A percentile compares a stretch with the other conserved stretches of the same genome.
These are phyloP conservation scores for Aphelinus atriplicis DNA, from an alignment of 1,140 invertebrate genomes.

Conservation along the genomic window DNA sequence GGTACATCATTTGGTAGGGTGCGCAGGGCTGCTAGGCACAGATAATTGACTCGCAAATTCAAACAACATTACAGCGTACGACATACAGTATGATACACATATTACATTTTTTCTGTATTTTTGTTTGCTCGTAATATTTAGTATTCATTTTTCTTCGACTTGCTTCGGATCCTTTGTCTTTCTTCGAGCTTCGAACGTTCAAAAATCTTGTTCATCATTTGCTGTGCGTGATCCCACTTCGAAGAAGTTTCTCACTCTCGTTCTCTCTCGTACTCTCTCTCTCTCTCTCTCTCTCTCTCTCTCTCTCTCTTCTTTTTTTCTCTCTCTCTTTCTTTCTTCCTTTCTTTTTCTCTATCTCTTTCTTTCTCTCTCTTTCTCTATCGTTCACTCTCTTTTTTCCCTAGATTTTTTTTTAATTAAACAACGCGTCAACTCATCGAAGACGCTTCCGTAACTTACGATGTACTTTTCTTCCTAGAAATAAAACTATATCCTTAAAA, in stretches of 20 bases:
- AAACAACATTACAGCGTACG: conserved; percentile 68
- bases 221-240: conserved; percentile 4
- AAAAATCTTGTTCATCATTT: conserved; percentile 10
- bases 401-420: conserved; percentile 10
- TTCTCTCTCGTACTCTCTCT: background rate
- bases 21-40: conserved; percentile 68
- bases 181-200: conserved; percentile 22
- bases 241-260: background rate
- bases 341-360: conserved; percentile 12
- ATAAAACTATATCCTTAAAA: conserved; percentile 37
- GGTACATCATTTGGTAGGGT: conserved; percentile 67
- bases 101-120: conserved; percentile 55
- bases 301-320: background rate
- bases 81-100: conserved; percentile 66
- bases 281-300: conserved; percentile 9
- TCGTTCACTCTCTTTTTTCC: background rate
- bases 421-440: conserved; percentile 24
- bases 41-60: conserved; percentile 69
- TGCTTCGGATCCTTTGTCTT: conserved; percentile 20
- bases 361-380: conserved; percentile 17
- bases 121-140: conserved; percentile 40
- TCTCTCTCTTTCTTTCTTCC: background rate
- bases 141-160: background rate
- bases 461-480: conserved; percentile 27
- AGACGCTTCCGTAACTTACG: conserved; percentile 2